These are phyloP conservation scores for Nysson spinosus DNA, from an alignment of 2,888 invertebrate genomes.

Conservation along the genomic window DNA sequence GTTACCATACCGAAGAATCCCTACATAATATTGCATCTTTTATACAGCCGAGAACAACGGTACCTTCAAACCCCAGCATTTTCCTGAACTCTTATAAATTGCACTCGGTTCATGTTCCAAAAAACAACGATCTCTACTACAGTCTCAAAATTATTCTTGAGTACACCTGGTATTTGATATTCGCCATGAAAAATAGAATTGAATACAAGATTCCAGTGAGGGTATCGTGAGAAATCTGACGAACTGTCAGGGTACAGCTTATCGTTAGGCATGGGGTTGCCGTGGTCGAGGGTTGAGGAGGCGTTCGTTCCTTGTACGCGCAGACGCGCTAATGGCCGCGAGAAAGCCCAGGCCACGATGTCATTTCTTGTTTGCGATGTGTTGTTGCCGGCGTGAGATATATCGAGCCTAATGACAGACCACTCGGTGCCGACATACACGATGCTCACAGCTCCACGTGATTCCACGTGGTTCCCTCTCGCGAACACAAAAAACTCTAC, in stretches of 20 bases:
- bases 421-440: constrained; percentile 46
- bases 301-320: constrained; percentile 57
- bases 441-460: constrained; percentile 33
- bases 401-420: constrained; percentile 68
- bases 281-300: constrained; percentile 39
- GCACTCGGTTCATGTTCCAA: no score
- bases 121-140: no score
- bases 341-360: constrained; percentile 53
- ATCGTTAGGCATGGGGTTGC: constrained; percentile 40
- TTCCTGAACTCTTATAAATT: no score
- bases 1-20: neutral
- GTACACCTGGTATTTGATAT: neutral
- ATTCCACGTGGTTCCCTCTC: constrained; percentile 20
- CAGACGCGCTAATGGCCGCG: constrained; percentile 66
- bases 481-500: constrained; percentile 8
- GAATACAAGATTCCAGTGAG: neutral
- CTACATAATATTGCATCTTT: no score
- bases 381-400: constrained; percentile 60
- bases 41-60: no score
- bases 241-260: constrained; percentile 46
- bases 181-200: neutral
- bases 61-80: no score
- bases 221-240: constrained; percentile 53
- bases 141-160: no score
- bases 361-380: constrained; percentile 67